Evolutionary conservation across 2,113 vertebrate species (phyloP).

Genomic region (Lepus timidus): DNA sequence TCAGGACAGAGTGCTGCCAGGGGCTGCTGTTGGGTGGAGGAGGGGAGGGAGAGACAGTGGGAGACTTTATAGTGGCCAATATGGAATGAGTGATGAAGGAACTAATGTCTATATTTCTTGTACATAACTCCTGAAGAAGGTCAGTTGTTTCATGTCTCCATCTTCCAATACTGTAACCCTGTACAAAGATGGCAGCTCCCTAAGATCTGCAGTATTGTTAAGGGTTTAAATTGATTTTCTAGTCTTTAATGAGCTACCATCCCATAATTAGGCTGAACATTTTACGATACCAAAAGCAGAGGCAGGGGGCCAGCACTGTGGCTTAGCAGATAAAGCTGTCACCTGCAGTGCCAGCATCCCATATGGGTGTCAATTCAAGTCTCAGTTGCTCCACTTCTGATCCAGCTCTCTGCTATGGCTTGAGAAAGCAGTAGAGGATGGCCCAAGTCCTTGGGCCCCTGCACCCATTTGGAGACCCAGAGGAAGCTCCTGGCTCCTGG

Average conservation of each 20-base stretch:
- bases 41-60: background rate
- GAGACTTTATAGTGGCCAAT: background rate
- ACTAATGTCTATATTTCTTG: constrained; percentile 12
- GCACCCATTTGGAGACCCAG: no score
- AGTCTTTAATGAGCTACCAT: background rate
- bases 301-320: no score
- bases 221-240: constrained; percentile 9
- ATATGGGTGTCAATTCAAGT: no score
- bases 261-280: constrained; percentile 30
- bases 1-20: background rate
- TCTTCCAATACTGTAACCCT: background rate
- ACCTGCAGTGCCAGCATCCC: no score
- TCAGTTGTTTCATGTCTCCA: background rate
- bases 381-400: no score
- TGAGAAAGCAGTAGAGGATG: no score
- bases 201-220: background rate
- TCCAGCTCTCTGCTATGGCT: no score
- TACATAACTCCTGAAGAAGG: background rate
- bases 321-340: no score
- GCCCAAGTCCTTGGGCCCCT: no score
- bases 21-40: background rate
- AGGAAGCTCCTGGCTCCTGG: no score
- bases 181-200: background rate
- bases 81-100: background rate
- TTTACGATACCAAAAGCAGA: background rate